Percentiles rank a stretch among this genome's conserved stretches.
Conservation (phyloP, 1,140 invertebrate species). For the Acyrthosiphon pisum region DNA sequence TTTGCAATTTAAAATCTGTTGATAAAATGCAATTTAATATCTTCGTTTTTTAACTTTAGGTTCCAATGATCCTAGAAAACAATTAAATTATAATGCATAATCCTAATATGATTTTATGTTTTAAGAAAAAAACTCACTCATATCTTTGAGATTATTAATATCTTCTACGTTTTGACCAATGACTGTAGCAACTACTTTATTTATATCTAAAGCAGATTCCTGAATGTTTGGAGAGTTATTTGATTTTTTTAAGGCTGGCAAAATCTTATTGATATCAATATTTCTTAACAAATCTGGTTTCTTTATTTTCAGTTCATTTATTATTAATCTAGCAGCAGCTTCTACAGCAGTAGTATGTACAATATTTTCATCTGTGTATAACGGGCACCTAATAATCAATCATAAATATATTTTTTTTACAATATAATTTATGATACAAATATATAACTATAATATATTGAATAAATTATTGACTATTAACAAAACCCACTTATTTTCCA, state of each 20-base stretch:
- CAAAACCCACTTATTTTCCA: constrained; percentile 19
- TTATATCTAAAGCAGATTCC: not conserved
- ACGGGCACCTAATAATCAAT: not conserved
- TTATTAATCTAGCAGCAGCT: constrained; percentile 38
- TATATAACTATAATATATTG: not conserved
- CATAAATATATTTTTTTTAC: not conserved
- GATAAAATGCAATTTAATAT: not conserved
- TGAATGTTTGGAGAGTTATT: not conserved
- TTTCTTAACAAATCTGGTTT: constrained; percentile 1
- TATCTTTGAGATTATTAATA: constrained; percentile 36
- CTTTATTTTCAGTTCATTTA: not conserved
- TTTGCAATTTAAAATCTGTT: not conserved
- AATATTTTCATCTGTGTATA: constrained; percentile 39
- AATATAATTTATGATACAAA: not conserved
- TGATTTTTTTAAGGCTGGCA: constrained; percentile 6
- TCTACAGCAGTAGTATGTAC: constrained; percentile 41
- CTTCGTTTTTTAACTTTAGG: not conserved
- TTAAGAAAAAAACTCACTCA: constrained; percentile 18
- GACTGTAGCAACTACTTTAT: constrained; percentile 26
- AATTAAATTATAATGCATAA: not conserved
- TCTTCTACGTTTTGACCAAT: constrained; percentile 33
- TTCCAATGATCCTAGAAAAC: constrained; percentile 13
- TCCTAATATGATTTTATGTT: not conserved
- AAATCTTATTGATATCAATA: constrained; percentile 26
- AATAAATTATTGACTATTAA: not conserved